Evolutionary conservation across 2,797 vertebrate species (phyloP).

Genomic region (Staurois parvus): DNA sequence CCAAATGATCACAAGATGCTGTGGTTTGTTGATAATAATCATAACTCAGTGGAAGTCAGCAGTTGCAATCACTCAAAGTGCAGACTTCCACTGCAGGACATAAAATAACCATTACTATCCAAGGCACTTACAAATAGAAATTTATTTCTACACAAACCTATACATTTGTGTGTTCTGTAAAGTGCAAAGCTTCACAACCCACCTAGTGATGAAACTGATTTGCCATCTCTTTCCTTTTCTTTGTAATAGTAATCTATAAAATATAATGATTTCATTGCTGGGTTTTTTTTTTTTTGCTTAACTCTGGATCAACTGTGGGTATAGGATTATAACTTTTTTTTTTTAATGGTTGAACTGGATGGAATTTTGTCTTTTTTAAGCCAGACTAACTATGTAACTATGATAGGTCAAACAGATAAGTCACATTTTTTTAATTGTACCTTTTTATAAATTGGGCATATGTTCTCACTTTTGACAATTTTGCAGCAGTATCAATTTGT

Average conservation of each 20-base stretch:
- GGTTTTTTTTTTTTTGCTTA: too few species aligned
- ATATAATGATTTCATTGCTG: neutral
- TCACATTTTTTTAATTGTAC: neutral
- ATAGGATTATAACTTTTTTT: too few species aligned
- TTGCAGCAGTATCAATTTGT: too few species aligned
- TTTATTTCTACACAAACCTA: neutral
- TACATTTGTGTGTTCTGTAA: neutral
- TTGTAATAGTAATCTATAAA: neutral
- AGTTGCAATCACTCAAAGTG: neutral
- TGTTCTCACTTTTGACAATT: too few species aligned
- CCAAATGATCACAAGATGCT: neutral
- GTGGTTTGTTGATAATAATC: neutral
- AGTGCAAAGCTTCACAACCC: neutral
- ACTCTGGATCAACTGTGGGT: too few species aligned
- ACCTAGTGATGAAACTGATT: neutral
- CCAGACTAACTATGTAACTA: too few species aligned
- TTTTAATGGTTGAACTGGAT: too few species aligned
- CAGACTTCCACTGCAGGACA: constrained; percentile 4
- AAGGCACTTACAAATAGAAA: neutral
- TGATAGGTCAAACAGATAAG: neutral
- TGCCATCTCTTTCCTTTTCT: neutral
- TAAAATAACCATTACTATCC: constrained; percentile 23
- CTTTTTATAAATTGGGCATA: neutral
- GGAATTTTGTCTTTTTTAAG: too few species aligned
- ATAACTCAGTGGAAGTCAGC: neutral